Conservation (phyloP, 2,888 invertebrate species). For the Asteroscopus sphinx region DNA sequence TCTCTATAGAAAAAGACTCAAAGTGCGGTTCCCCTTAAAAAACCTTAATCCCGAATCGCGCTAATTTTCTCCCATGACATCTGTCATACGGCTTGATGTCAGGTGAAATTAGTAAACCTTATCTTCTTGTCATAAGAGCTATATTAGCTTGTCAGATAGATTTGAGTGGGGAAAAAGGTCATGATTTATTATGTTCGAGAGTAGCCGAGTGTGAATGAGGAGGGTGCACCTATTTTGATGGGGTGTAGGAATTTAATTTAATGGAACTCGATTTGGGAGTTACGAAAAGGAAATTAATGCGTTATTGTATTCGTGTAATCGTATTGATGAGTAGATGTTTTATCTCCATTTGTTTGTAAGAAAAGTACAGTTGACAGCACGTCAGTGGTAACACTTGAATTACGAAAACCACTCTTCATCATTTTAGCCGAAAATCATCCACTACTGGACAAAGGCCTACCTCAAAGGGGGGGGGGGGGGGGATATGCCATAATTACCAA, state of each 20-base stretch:
- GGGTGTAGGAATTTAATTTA: conserved; percentile 48
- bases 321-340: no score
- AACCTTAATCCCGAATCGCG: conserved; percentile 23
- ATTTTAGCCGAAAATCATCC: no score
- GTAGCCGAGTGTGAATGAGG: conserved; percentile 63
- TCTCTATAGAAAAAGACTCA: conserved; percentile 1
- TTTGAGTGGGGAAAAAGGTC: conserved; percentile 47
- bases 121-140: conserved; percentile 36
- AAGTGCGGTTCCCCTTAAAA: conserved; percentile 32
- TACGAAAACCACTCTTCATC: no score
- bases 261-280: conserved; percentile 30
- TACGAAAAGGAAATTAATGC: conserved; percentile 40
- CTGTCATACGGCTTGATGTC: conserved; percentile 26
- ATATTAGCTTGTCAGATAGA: conserved; percentile 36
- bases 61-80: conserved; percentile 50
- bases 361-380: no score
- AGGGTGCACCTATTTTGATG: conserved; percentile 55
- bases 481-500: no score
- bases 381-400: no score
- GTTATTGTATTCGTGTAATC: conserved; percentile 4
- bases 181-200: conserved; percentile 67
- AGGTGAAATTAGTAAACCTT: conserved; percentile 26
- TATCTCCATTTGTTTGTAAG: no score
- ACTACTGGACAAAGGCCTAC: no score
- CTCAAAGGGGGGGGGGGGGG: no score